These are phyloP conservation scores for Apogon talboti DNA, from an alignment of 2,797 vertebrate species.

Conservation along the genomic window DNA sequence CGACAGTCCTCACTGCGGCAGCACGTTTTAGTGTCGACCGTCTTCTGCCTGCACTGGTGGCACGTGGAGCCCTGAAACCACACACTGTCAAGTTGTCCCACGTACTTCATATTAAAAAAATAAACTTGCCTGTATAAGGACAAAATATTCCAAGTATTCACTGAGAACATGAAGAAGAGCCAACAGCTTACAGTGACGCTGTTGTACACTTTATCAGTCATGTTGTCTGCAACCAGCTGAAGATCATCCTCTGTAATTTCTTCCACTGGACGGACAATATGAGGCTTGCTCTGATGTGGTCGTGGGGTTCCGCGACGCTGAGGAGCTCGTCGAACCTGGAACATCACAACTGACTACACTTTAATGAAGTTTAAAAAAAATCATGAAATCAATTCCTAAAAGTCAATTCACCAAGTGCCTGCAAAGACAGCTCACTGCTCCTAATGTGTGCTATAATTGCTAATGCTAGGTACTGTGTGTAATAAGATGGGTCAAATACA, in stretches of 20 bases:
- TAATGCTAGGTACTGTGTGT: no score
- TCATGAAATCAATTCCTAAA: no score
- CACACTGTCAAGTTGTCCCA: not conserved
- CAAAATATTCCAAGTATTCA: no score
- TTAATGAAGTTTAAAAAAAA: not conserved
- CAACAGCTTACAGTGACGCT: conserved; percentile 70
- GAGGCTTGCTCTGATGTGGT: conserved; percentile 69
- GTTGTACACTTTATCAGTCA: conserved; percentile 85
- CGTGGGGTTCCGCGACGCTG: conserved; percentile 47
- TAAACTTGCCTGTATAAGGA: no score
- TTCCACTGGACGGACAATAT: conserved; percentile 75
- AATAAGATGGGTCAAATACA: no score
- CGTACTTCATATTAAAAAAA: not conserved
- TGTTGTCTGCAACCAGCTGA: conserved; percentile 78
- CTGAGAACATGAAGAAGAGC: not conserved
- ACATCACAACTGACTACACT: not conserved
- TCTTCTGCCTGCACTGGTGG: conserved; percentile 88
- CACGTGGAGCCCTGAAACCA: conserved; percentile 82
- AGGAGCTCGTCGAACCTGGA: conserved; percentile 70
- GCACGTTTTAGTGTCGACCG: conserved; percentile 83
- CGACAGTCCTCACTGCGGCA: conserved; percentile 80
- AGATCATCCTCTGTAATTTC: conserved; percentile 84
- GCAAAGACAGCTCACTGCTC: no score
- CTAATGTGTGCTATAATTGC: no score
- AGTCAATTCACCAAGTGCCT: no score